Conservation (phyloP, 2,113 vertebrate species). For the Lamprotornis superbus region DNA sequence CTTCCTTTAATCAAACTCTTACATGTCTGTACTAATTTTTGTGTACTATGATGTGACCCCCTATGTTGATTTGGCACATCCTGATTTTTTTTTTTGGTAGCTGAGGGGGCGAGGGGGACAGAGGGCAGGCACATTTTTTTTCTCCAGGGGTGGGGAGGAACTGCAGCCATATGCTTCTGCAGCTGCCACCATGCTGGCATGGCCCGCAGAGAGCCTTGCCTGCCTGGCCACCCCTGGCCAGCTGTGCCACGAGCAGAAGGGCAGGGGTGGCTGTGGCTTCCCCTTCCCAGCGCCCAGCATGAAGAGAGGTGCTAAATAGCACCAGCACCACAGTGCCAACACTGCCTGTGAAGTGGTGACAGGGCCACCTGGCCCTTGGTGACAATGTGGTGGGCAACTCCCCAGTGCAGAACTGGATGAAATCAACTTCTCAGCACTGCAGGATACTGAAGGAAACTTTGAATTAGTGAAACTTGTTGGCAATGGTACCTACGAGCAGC, state of each 20-base stretch:
- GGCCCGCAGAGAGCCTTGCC: no score
- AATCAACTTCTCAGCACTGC: no score
- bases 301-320: neutral
- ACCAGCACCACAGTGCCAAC: fast-evolving
- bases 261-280: neutral
- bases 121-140: neutral
- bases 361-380: fast-evolving
- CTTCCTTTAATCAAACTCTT: neutral
- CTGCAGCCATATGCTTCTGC: no score
- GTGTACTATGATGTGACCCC: neutral
- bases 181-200: no score
- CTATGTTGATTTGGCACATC: neutral
- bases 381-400: fast-evolving
- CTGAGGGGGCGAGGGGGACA: fast-evolving
- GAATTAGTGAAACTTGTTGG: neutral
- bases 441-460: neutral
- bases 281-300: fast-evolving
- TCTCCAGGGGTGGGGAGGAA: neutral
- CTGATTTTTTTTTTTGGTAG: neutral
- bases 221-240: neutral
- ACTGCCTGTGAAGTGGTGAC: fast-evolving
- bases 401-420: no score
- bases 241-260: no score
- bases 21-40: neutral
- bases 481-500: fast-evolving